Base-by-base conservation (phyloP, 2,888 invertebrate genomes). In the Tenthredo mesomela region DNA sequence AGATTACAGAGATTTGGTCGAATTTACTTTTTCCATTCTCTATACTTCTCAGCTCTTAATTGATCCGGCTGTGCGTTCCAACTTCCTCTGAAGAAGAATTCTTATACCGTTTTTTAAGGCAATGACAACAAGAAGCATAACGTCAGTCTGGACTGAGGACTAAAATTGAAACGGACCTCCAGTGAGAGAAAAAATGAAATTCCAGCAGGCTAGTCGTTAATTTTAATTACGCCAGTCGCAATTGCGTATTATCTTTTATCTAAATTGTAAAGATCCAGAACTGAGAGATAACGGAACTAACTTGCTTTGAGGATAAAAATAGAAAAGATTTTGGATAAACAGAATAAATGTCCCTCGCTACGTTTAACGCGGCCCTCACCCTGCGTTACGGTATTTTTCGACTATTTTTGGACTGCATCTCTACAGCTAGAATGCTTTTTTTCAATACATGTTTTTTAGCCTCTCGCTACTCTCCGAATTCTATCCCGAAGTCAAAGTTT, bases 291-390 rank as follows among this genome's bases (percentile, higher is more conserved):
- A 82, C 67, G 67, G 50, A 33, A 40, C 77, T 12, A 43, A 67
- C 82, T 82, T n/a, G 65, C 80, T 73, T 84, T 71, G 84, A 84
- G 73, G 84, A 73, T 78, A 78, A 71, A 84, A 65, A 84, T 84
- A 84, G 84, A 70, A 3, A n/a, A 84, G 84, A 84, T 84, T 80
- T 84, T 80, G 54, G 84, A 84, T 84, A 84, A 84, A 84, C 78
- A 70, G 84, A 84, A 84, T 84, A 84, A 84, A 77, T 84, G 71
- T 80, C 78, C 70, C 65, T 78, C 80, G 84, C 73, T 84, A 54
- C 84, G 84, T 84, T 84, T 84, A 84, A 80, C 82, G 43, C 82
- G 43, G 82, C 29, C 82, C 47, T 47, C 67, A n/a, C 65, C 67
- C 82, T 82, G 37, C 82, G 82, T 29, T 67, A 25, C 67, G 47